A percentile compares a stretch with the other conserved stretches of the same genome.
These are phyloP conservation scores for Mayetiola destructor DNA, from an alignment of 2,888 invertebrate genomes.

Conservation along the genomic window DNA sequence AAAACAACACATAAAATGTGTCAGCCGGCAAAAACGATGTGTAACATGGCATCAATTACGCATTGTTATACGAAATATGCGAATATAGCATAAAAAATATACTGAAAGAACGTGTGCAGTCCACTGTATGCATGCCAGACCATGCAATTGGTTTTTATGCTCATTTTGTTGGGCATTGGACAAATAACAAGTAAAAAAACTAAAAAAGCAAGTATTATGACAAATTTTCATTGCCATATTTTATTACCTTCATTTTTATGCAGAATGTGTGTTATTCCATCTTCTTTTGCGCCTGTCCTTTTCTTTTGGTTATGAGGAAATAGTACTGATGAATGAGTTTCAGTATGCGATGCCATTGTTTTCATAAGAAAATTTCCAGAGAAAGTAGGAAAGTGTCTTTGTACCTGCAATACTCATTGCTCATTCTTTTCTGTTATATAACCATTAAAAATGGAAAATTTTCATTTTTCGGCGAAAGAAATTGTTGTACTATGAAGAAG, in stretches of 20 bases:
- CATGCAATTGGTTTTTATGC: background rate
- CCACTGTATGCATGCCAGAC: background rate
- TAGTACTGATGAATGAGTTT: background rate
- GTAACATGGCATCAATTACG: slow-evolving; percentile 11
- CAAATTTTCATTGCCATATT: slow-evolving; percentile 12
- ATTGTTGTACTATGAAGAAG: too few relatives aligned
- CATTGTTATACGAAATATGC: slow-evolving; percentile 5
- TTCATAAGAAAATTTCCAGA: too few relatives aligned
- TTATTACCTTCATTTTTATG: slow-evolving; percentile 13
- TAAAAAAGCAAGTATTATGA: slow-evolving; percentile 11
- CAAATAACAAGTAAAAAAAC: background rate
- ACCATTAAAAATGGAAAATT: slow-evolving; percentile 3
- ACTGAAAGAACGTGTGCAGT: background rate
- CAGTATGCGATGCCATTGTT: too few relatives aligned
- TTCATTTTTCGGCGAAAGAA: too few relatives aligned
- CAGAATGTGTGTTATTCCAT: background rate
- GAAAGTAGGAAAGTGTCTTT: background rate
- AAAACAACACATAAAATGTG: too few relatives aligned
- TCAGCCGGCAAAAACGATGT: slow-evolving; percentile 9
- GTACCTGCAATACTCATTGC: slow-evolving; percentile 1
- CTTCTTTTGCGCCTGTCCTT: background rate
- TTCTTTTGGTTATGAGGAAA: background rate
- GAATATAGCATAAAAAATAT: background rate
- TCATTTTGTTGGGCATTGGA: background rate
- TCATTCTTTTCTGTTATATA: slow-evolving; percentile 3